A percentile compares a stretch with the other conserved stretches of the same genome.
Conservation (phyloP, 2,797 vertebrate genomes). For the Pangasius krempfi region DNA sequence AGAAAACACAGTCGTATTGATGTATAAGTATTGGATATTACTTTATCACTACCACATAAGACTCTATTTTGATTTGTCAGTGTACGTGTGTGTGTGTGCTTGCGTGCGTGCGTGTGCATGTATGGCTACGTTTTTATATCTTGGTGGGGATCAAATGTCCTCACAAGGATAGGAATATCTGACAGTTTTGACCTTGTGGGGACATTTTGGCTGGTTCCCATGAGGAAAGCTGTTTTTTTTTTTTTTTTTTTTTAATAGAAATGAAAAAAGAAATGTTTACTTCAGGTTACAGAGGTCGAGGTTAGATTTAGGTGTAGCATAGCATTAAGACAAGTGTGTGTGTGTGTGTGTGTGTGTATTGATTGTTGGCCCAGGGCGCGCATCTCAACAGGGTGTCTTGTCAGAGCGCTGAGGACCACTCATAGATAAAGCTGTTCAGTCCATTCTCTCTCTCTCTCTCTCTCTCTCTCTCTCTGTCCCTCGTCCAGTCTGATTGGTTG, state of each 20-base stretch:
- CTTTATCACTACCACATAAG: background rate
- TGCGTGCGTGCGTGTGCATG: slow-evolving; percentile 54
- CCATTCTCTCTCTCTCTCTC: background rate
- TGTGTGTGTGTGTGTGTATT: slow-evolving; percentile 63
- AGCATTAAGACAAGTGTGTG: no score
- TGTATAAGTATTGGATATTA: background rate
- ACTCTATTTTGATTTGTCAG: background rate
- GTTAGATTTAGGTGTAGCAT: no score
- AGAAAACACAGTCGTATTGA: background rate
- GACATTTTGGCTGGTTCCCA: no score
- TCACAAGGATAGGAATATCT: no score
- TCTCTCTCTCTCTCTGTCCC: background rate
- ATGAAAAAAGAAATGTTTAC: no score
- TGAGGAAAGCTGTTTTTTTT: no score
- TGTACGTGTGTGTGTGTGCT: no score
- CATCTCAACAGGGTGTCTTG: slow-evolving; percentile 37
- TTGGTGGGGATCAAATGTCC: no score
- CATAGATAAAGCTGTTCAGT: slow-evolving; percentile 62
- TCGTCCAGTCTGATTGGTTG: slow-evolving; percentile 1
- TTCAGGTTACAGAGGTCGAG: no score
- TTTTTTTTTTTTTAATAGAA: no score
- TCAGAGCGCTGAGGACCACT: slow-evolving; percentile 57
- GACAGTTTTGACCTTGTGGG: no score
- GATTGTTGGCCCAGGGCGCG: slow-evolving; percentile 55
- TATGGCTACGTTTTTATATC: no score